Evolutionary conservation across 2,888 invertebrate species (phyloP).

Genomic region (Piscicola geometra): DNA sequence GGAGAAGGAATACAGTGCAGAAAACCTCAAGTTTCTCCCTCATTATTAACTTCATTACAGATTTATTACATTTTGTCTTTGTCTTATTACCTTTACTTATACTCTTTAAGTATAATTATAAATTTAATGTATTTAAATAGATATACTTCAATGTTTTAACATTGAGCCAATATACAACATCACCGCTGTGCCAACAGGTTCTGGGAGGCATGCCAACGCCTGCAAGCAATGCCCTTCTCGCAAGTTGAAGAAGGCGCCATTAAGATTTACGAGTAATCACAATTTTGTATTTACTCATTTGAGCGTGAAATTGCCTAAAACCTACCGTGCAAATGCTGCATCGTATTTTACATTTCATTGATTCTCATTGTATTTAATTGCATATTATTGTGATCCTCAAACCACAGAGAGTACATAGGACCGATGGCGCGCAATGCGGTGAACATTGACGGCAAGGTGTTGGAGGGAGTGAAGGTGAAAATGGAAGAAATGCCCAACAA

Average conservation of each 20-base stretch:
- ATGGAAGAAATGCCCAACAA: conserved; percentile 52
- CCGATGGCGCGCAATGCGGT: conserved; percentile 91
- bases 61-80: too few relatives aligned
- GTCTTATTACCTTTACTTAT: too few relatives aligned
- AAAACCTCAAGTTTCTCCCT: conserved; percentile 98
- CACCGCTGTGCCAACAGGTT: conserved; percentile 74
- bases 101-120: too few relatives aligned
- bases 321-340: too few relatives aligned
- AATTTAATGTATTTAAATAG: too few relatives aligned
- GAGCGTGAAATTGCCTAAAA: too few relatives aligned
- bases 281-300: background rate
- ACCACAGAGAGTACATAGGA: conserved; percentile 74
- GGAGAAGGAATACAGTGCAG: conserved; percentile 95
- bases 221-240: conserved; percentile 80
- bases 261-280: conserved; percentile 51
- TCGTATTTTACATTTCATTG: too few relatives aligned
- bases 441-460: conserved; percentile 89
- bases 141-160: too few relatives aligned
- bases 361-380: too few relatives aligned
- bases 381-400: too few relatives aligned
- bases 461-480: conserved; percentile 61
- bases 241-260: conserved; percentile 59
- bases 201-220: conserved; percentile 75
- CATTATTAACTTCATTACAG: too few relatives aligned
- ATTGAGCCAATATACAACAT: too few relatives aligned